Conservation (phyloP, 2,113 vertebrate genomes). For the Callocephalon fimbriatum region DNA sequence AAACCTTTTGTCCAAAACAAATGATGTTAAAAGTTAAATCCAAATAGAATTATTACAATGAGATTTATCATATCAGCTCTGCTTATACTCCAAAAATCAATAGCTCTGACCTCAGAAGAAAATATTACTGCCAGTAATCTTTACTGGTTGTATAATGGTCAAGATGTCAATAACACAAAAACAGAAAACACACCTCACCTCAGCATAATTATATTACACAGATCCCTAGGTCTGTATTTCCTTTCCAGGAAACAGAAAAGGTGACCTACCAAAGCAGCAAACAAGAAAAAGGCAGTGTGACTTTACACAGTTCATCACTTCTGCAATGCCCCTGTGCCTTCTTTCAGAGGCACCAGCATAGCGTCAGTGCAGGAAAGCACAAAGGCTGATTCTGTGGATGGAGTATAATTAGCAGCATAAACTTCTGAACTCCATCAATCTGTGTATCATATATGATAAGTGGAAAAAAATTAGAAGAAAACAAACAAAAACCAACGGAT, state of each 20-base stretch:
- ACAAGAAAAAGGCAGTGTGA: background rate
- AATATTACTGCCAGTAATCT: slow-evolving; percentile 33
- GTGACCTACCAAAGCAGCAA: background rate
- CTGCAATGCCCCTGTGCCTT: background rate
- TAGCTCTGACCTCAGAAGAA: background rate
- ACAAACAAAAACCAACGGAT: background rate
- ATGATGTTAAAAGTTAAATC: background rate
- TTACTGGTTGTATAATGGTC: slow-evolving; percentile 6
- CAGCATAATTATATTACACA: background rate
- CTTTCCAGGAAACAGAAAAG: slow-evolving; percentile 9
- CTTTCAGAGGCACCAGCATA: background rate
- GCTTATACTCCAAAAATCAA: slow-evolving; percentile 41
- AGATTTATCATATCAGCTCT: background rate
- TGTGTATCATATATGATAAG: background rate
- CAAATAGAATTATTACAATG: background rate
- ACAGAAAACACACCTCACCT: slow-evolving; percentile 11
- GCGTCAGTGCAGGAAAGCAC: background rate
- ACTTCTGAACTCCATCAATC: background rate
- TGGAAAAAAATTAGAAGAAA: background rate
- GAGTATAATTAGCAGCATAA: background rate
- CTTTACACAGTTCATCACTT: background rate
- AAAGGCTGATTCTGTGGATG: background rate
- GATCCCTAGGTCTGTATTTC: background rate
- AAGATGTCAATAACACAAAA: slow-evolving; percentile 11
- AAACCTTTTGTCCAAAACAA: background rate